Conservation (phyloP, 2,888 invertebrate genomes). For the Aproaerema taeniolella region DNA sequence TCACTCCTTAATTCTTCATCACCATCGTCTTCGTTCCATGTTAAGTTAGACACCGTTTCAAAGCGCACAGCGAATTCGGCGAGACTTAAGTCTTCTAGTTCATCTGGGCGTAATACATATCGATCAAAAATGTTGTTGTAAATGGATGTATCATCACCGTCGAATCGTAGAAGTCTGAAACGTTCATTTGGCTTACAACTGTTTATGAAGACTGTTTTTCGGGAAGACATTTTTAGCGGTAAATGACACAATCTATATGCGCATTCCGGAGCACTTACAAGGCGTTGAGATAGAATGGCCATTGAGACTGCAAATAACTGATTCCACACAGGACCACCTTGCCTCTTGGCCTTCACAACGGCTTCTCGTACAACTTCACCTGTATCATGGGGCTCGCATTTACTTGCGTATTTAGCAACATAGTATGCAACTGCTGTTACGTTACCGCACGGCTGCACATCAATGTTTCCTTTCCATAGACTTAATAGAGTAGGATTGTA, state of each 20-base stretch:
- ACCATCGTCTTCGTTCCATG: conserved; percentile 24
- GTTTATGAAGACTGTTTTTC: conserved; percentile 30
- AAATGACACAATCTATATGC: conserved; percentile 33
- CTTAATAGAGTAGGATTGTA: conserved; percentile 27
- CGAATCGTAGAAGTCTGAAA: conserved; percentile 28
- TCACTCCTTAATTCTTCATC: conserved; percentile 23
- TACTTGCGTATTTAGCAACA: conserved; percentile 30
- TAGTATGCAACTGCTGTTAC: conserved; percentile 34
- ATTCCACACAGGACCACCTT: conserved; percentile 21
- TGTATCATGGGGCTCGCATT: conserved; percentile 28
- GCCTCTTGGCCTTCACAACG: conserved; percentile 18
- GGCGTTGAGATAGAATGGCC: conserved; percentile 26
- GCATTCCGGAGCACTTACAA: conserved; percentile 30
- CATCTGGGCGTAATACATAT: conserved; percentile 20
- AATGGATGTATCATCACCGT: conserved; percentile 26
- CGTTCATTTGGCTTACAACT: conserved; percentile 29
- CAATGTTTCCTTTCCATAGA: conserved; percentile 36
- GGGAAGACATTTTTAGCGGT: conserved; percentile 23
- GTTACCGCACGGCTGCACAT: conserved; percentile 35
- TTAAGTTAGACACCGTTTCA: conserved; percentile 22
- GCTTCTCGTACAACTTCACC: conserved; percentile 26
- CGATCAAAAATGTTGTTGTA: conserved; percentile 30
- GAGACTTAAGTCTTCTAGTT: conserved; percentile 24
- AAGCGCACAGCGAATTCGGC: conserved; percentile 29
- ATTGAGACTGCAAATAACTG: conserved; percentile 28